Evolutionary conservation across 2,113 vertebrate species (phyloP), one percentile per base, ranked within the genome.

Genomic region (Gila orcuttii): DNA sequence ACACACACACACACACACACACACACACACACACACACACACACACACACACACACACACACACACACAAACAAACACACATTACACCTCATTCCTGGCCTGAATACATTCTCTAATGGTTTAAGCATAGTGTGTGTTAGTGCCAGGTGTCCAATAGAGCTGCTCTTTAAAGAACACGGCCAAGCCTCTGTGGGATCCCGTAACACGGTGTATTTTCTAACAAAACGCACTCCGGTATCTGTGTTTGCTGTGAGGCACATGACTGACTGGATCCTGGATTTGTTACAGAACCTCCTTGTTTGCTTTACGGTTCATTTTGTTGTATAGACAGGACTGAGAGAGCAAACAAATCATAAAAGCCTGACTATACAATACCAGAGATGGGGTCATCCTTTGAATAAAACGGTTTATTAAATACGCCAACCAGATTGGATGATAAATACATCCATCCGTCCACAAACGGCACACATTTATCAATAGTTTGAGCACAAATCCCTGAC

Each of bases 111-210:
- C 79, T 85, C 80, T 89, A 89, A 89, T 85, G 86, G 85, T 85
- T 86, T 82, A 84, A 85, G 64, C 78, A 60, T 78, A 68, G 60
- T 64, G 85, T 73, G 79, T 75, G 80, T 92, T 89, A 90, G 90
- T 89, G 86, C 88, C 88, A 89, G 86, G 88, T 89, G 88, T 87
- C 83, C 79, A 79, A 66, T 66, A 93, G 91, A 87, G 91, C 87
- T 89, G 92, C 90, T 90, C 84, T 92, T 93, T 85, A 79, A 87
- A 79, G 68, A 75, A 57, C 84, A 83, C 2, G 76, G 82, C 88
- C 82, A 42, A 42, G 76, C 82, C 88, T 82, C 82, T 47, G 45
- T 82, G 86, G 86, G 82, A 86, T 89, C 81, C 69, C 82, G 74
- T 87, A 85, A 85, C 86, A 81, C 55, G 28, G 77, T 82, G 82